A percentile compares a stretch with the other conserved stretches of the same genome.
These are phyloP conservation scores for Drosophila vallismaia DNA, from an alignment of 2,888 invertebrate species.

Conservation along the genomic window DNA sequence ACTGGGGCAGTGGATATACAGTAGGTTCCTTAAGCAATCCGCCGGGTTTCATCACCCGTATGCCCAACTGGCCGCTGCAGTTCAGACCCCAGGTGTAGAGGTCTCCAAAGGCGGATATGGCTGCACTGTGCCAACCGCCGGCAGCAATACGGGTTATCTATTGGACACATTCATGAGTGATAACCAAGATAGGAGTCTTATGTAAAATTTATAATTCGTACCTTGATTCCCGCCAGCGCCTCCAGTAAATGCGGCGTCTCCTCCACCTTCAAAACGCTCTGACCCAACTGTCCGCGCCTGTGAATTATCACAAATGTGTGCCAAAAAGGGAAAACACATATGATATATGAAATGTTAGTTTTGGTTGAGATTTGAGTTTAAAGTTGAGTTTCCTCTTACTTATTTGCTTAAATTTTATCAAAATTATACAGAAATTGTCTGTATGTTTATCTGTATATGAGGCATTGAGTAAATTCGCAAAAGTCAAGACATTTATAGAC, in stretches of 20 bases:
- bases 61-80: conserved; percentile 92
- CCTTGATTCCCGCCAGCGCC: conserved; percentile 90
- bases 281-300: conserved; percentile 95
- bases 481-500: neutral
- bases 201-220: conserved; percentile 42
- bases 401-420: neutral
- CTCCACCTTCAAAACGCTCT: conserved; percentile 86
- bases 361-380: neutral
- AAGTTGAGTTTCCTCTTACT: neutral
- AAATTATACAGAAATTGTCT: no score
- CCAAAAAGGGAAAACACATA: neutral
- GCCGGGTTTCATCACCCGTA: conserved; percentile 83
- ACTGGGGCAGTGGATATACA: conserved; percentile 81
- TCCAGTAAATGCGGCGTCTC: conserved; percentile 88
- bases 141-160: conserved; percentile 88
- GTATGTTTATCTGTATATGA: no score
- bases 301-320: conserved; percentile 19
- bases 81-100: conserved; percentile 97
- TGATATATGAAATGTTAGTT: neutral
- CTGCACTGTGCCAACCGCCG: conserved; percentile 95
- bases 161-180: conserved; percentile 30
- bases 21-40: conserved; percentile 65
- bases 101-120: conserved; percentile 91
- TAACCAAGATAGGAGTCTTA: conserved; percentile 4
- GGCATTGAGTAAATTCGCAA: no score